A percentile compares a stretch with the other conserved stretches of the same genome.
phyloP scores from a whole-genome alignment of 2,888 invertebrate species.

The Cephus pygmeus region DNA sequence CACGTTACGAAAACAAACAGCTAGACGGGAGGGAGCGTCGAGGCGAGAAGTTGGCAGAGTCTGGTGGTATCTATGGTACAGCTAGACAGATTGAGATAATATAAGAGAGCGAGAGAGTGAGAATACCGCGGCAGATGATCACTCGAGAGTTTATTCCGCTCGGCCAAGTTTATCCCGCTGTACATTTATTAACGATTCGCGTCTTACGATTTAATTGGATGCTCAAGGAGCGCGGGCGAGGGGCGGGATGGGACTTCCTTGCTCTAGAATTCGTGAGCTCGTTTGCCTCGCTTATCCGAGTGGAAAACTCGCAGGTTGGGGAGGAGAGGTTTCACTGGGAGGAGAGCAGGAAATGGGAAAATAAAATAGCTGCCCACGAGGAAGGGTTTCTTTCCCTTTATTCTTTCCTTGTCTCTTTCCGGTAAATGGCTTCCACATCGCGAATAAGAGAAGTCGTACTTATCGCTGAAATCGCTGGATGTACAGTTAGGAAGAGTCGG shows the following conservation, averaged over 20 bases:
- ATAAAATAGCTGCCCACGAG: neutral
- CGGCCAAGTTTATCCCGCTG: neutral
- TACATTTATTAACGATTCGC: neutral
- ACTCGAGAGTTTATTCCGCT: neutral
- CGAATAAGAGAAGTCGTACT: neutral
- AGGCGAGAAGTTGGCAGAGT: neutral
- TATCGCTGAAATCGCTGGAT: constrained; percentile 2
- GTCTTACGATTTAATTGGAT: neutral
- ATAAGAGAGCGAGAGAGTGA: neutral
- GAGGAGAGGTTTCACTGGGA: neutral
- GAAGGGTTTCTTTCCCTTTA: neutral
- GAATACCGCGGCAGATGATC: neutral
- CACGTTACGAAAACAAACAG: neutral
- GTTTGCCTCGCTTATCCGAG: neutral
- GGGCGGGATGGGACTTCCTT: neutral
- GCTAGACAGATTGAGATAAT: neutral
- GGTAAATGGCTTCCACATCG: neutral
- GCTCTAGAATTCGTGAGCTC: neutral
- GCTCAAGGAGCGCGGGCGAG: neutral
- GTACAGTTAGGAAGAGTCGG: neutral
- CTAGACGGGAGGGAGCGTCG: neutral
- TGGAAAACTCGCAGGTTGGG: neutral
- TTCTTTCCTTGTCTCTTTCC: neutral
- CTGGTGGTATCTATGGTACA: neutral
- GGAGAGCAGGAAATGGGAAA: neutral